A percentile compares a stretch with the other conserved stretches of the same genome.
phyloP scores from a whole-genome alignment of 2,113 vertebrate species.

The Desmodus rotundus region DNA sequence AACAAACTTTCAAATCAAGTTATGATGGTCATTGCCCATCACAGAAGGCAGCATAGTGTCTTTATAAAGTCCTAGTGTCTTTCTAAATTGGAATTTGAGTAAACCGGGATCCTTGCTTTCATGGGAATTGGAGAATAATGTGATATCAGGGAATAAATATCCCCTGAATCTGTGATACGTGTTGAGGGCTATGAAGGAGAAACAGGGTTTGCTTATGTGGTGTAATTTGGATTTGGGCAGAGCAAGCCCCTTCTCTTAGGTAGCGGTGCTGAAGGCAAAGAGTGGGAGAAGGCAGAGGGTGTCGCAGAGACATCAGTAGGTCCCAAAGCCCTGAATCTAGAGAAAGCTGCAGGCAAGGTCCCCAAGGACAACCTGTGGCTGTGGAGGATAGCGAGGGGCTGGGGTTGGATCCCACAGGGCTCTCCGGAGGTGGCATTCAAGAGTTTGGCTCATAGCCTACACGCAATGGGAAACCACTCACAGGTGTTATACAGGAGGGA shows the following conservation, averaged over 20 bases:
- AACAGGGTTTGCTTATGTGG: neutral
- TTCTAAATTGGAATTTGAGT: neutral
- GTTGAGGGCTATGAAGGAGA: neutral
- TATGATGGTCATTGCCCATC: neutral
- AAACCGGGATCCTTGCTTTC: neutral
- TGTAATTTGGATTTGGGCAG: neutral
- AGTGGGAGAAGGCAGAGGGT: rapidly evolving
- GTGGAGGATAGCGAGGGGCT: neutral
- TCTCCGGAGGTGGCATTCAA: rapidly evolving
- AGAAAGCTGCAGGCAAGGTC: neutral
- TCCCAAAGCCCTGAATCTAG: neutral
- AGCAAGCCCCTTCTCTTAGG: neutral
- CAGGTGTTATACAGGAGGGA: neutral
- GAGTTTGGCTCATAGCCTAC: neutral
- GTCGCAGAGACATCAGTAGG: neutral
- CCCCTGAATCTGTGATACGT: neutral
- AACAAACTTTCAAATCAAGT: neutral
- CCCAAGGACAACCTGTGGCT: neutral
- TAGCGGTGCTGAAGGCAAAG: neutral
- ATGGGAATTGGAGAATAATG: neutral
- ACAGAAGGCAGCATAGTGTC: neutral
- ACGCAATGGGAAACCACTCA: neutral
- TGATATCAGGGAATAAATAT: neutral
- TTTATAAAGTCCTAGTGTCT: neutral
- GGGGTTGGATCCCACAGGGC: neutral